Evolutionary conservation across 2,888 invertebrate genomes (phyloP).

Genomic region (Eurois occulta): DNA sequence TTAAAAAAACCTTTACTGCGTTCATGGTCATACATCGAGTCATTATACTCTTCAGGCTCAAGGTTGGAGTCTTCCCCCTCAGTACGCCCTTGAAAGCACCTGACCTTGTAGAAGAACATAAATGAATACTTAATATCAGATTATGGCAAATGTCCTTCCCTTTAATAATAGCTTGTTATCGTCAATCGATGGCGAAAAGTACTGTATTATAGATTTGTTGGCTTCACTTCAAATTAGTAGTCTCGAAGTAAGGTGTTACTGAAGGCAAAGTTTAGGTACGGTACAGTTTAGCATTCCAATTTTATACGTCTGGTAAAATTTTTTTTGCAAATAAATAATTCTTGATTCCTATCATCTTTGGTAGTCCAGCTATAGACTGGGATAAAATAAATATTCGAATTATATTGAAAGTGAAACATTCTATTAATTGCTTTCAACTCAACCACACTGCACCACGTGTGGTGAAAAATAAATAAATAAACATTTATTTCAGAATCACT

Average conservation of each 20-base stretch:
- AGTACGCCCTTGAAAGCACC: not conserved
- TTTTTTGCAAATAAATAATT: too few relatives aligned
- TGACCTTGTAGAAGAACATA: not conserved
- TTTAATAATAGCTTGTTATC: constrained; percentile 10
- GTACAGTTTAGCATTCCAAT: too few relatives aligned
- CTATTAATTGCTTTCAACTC: too few relatives aligned
- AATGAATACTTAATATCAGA: constrained; percentile 15
- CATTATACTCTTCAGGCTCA: not conserved
- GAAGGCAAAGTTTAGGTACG: not conserved
- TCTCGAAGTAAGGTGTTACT: not conserved
- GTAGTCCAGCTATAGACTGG: too few relatives aligned
- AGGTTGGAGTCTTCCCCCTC: not conserved
- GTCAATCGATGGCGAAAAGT: not conserved
- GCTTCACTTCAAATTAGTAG: not conserved
- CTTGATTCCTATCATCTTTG: too few relatives aligned
- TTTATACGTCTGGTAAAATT: too few relatives aligned
- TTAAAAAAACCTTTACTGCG: not conserved
- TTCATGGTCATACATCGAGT: not conserved
- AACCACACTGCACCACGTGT: too few relatives aligned
- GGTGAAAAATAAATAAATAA: too few relatives aligned
- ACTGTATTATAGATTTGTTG: not conserved
- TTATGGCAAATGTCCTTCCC: constrained; percentile 13
- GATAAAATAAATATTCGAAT: not conserved
- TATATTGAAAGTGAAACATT: too few relatives aligned
- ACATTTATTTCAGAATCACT: too few relatives aligned